Conservation (phyloP, 2,888 invertebrate genomes). For the Caradrina kadenii region DNA sequence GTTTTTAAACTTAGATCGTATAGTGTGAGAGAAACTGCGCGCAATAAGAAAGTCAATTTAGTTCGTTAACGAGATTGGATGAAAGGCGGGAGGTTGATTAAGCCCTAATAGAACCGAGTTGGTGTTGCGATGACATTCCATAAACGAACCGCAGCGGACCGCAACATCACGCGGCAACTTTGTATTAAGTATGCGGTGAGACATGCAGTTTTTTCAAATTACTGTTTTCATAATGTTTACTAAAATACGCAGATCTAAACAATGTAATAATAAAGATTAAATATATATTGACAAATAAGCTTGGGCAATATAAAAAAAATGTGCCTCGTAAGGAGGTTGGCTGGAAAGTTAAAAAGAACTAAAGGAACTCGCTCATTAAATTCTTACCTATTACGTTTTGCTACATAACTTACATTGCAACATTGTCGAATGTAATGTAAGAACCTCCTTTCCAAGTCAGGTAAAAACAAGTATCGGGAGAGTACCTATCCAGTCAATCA, state of each 20-base stretch:
- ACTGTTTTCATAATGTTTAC: constrained; percentile 22
- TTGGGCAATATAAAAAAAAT: not conserved
- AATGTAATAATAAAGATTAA: not conserved
- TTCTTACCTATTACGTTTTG: constrained; percentile 22
- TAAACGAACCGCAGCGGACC: constrained; percentile 77
- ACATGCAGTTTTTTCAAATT: constrained; percentile 57
- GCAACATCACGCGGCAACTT: constrained; percentile 65
- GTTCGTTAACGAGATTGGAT: constrained; percentile 85
- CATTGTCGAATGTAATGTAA: not conserved
- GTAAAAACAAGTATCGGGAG: constrained; percentile 25
- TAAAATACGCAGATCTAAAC: not conserved
- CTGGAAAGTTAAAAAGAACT: constrained; percentile 1
- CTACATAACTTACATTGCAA: constrained; percentile 23
- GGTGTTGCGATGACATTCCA: constrained; percentile 77
- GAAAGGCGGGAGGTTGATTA: constrained; percentile 84
- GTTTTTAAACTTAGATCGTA: constrained; percentile 79
- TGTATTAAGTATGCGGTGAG: constrained; percentile 47
- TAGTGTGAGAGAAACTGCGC: constrained; percentile 74
- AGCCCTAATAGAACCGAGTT: constrained; percentile 78
- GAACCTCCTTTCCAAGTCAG: constrained; percentile 20
- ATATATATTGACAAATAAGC: not conserved
- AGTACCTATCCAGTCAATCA: constrained; percentile 27
- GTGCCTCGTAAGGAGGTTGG: not conserved
- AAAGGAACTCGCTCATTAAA: constrained; percentile 29
- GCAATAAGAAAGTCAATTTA: constrained; percentile 85